A percentile compares a stretch with the other conserved stretches of the same genome.
These are phyloP conservation scores for Blomia tropicalis DNA, from an alignment of 2,888 invertebrate genomes.

Conservation along the genomic window DNA sequence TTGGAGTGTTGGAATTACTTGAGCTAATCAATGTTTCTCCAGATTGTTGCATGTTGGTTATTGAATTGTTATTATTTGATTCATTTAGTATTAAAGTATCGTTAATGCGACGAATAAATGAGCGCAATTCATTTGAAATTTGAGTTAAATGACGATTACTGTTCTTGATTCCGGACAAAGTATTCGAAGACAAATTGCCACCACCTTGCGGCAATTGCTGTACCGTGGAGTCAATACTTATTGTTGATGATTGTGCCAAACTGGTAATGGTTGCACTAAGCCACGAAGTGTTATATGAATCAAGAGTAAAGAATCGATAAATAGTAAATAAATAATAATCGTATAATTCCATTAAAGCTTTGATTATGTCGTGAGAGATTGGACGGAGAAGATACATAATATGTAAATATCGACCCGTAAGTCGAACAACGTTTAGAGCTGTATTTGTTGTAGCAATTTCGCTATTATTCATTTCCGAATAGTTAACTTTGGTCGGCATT, in stretches of 20 bases:
- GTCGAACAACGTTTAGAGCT: constrained; percentile 67
- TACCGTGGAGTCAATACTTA: not conserved
- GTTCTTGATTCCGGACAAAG: no score
- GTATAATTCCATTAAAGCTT: constrained; percentile 74
- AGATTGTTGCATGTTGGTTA: not conserved
- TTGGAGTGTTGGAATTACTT: not conserved
- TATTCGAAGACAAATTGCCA: not conserved
- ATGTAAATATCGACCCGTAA: constrained; percentile 62
- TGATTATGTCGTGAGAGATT: constrained; percentile 76
- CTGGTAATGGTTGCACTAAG: not conserved
- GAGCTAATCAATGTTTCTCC: not conserved
- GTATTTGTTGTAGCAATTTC: constrained; percentile 69
- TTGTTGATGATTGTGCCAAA: not conserved
- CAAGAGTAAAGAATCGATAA: constrained; percentile 59
- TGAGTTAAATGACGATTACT: constrained; percentile 34
- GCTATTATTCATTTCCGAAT: constrained; percentile 28
- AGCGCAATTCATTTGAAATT: constrained; percentile 47
- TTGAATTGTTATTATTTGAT: not conserved
- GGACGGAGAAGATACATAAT: constrained; percentile 75
- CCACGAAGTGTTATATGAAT: constrained; percentile 23
- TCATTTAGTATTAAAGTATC: constrained; percentile 47
- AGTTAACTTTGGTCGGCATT: not conserved
- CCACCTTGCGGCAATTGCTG: not conserved
- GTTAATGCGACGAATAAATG: constrained; percentile 57
- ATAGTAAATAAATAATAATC: constrained; percentile 83